Percentiles rank a stretch among this genome's conserved stretches.
phyloP scores from a whole-genome alignment of 2,113 vertebrate genomes.

The Callipepla squamata region DNA sequence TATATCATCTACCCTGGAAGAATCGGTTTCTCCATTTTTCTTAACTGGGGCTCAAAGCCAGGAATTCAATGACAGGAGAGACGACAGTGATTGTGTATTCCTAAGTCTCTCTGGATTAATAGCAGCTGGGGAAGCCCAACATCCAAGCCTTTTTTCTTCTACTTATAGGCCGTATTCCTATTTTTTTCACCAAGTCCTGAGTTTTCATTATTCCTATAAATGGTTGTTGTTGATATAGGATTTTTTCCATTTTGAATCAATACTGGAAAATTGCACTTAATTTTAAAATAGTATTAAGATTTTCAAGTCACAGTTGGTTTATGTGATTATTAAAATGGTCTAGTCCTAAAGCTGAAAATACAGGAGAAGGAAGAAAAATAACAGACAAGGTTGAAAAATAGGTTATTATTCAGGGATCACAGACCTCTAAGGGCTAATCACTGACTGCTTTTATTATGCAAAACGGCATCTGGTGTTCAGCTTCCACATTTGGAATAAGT shows the following conservation, averaged over 20 bases:
- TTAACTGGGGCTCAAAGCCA: not conserved
- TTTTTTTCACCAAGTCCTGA: not conserved
- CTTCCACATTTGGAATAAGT: slow-evolving; percentile 51
- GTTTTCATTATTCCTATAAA: not conserved
- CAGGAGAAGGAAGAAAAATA: slow-evolving; percentile 5
- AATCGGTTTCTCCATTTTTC: not conserved
- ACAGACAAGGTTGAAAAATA: slow-evolving; percentile 43
- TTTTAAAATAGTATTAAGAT: not conserved
- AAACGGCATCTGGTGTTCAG: slow-evolving; percentile 66
- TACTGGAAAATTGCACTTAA: not conserved
- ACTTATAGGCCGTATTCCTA: not conserved
- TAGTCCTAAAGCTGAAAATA: slow-evolving; percentile 20
- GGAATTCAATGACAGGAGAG: not conserved
- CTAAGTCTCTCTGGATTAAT: not conserved
- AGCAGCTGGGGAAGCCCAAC: not conserved
- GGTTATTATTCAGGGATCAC: slow-evolving; percentile 58
- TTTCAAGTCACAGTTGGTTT: not conserved
- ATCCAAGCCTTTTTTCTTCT: not conserved
- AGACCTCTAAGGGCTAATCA: slow-evolving; percentile 53
- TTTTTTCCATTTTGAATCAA: not conserved
- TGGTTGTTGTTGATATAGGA: not conserved
- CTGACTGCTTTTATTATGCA: slow-evolving; percentile 67
- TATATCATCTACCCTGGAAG: not conserved
- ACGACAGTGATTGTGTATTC: not conserved
- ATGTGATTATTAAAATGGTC: not conserved